Conservation (phyloP, 1,140 invertebrate species). For the Pararge aegeria region DNA sequence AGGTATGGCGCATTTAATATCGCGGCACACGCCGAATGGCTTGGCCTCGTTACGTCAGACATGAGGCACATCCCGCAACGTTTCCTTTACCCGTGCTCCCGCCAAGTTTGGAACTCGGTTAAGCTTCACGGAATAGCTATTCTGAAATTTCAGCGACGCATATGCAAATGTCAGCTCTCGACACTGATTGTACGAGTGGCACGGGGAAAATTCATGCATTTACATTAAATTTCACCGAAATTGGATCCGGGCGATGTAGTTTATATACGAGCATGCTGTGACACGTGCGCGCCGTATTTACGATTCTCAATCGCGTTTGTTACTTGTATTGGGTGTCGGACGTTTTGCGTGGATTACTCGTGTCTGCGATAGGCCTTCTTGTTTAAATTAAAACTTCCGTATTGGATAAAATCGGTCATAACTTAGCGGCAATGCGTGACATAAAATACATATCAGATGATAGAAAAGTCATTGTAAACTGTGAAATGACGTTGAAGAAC, state of each 20-base stretch:
- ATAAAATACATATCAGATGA: too few species aligned
- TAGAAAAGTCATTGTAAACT: too few species aligned
- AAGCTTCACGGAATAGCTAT: constrained; percentile 67
- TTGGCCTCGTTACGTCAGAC: constrained; percentile 49
- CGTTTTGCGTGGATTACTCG: background rate
- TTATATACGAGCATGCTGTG: constrained; percentile 58
- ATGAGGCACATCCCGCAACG: constrained; percentile 52
- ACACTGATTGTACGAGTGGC: constrained; percentile 76
- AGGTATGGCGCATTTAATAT: constrained; percentile 27
- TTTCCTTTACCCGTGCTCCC: constrained; percentile 51
- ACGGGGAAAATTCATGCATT: constrained; percentile 75
- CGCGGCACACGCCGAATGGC: constrained; percentile 36
- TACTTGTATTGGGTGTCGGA: constrained; percentile 23
- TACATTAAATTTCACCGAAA: constrained; percentile 76
- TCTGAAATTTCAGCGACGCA: constrained; percentile 71
- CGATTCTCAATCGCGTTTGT: constrained; percentile 64
- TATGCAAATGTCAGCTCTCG: constrained; percentile 77
- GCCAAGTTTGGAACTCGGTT: constrained; percentile 69
- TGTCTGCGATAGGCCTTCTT: too few species aligned
- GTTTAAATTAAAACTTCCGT: background rate
- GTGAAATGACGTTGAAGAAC: too few species aligned
- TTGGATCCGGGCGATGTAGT: constrained; percentile 65
- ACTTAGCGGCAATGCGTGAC: too few species aligned
- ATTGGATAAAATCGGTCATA: too few species aligned
- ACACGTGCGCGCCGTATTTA: constrained; percentile 66